phyloP scores from a whole-genome alignment of 1,140 invertebrate species.

The Cyphomyrmex costatus region DNA sequence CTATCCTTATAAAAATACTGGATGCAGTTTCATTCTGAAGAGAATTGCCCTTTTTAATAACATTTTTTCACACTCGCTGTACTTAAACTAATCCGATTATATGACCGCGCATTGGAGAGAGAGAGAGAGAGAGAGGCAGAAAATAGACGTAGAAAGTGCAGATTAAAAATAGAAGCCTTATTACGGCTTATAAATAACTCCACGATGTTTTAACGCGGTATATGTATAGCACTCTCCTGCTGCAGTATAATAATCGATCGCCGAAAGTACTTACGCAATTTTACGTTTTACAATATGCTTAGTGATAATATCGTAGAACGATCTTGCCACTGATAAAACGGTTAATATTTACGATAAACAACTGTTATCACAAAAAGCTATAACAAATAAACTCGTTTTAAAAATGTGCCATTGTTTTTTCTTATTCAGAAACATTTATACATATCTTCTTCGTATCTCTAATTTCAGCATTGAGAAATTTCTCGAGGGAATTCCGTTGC shows the following conservation, averaged over 20 bases:
- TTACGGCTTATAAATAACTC: slow-evolving; percentile 53
- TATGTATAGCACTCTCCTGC: not conserved
- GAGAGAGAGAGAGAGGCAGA: not conserved
- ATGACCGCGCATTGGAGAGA: not conserved
- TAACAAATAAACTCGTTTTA: not conserved
- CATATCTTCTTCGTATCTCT: not conserved
- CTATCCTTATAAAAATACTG: not conserved
- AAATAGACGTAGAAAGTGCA: slow-evolving; percentile 49
- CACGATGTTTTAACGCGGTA: slow-evolving; percentile 21
- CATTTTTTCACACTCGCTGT: slow-evolving; percentile 42
- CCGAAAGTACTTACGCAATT: not conserved
- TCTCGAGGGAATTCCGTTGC: slow-evolving; percentile 4
- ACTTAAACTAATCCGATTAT: slow-evolving; percentile 62
- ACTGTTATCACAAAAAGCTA: not conserved
- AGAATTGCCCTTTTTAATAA: slow-evolving; percentile 35
- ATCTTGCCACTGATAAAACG: not conserved
- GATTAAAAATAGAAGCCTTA: slow-evolving; percentile 51
- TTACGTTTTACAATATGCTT: not conserved
- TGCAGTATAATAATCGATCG: slow-evolving; percentile 24
- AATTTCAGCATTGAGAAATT: not conserved
- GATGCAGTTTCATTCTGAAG: not conserved
- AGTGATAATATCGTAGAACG: not conserved
- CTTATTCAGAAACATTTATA: not conserved
- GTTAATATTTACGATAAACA: not conserved
- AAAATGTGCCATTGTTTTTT: not conserved